A percentile compares a stretch with the other conserved stretches of the same genome.
These are phyloP conservation scores for Podargus strigoides DNA, from an alignment of 2,797 vertebrate genomes.

Conservation along the genomic window DNA sequence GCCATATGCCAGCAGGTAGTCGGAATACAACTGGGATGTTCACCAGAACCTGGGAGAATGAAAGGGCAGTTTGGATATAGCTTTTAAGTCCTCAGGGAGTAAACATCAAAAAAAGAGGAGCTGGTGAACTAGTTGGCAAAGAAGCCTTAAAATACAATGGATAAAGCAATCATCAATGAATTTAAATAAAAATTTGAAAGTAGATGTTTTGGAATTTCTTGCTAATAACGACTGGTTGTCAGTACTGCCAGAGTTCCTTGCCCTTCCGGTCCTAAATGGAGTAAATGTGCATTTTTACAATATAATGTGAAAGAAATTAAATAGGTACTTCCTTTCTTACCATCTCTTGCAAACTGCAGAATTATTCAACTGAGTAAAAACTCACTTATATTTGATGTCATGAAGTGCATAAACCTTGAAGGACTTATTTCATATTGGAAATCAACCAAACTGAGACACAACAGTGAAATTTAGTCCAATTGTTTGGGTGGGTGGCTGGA, in stretches of 20 bases:
- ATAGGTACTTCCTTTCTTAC: neutral
- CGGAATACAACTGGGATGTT: neutral
- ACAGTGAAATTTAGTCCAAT: neutral
- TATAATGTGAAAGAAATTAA: neutral
- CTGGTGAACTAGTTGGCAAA: neutral
- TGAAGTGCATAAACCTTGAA: neutral
- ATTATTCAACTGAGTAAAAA: neutral
- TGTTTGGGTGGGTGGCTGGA: neutral
- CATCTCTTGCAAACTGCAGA: neutral
- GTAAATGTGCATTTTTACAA: neutral
- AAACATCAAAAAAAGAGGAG: neutral
- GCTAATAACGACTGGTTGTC: neutral
- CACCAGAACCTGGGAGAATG: neutral
- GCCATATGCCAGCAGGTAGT: neutral
- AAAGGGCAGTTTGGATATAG: neutral
- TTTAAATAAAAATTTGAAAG: neutral
- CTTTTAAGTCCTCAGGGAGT: neutral
- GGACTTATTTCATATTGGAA: neutral
- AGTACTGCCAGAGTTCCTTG: neutral
- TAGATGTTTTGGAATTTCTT: neutral
- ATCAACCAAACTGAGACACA: neutral
- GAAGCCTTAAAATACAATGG: neutral
- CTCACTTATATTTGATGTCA: neutral
- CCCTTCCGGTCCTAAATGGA: neutral
- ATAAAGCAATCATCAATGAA: neutral